Percentiles rank a stretch among this genome's conserved stretches.
Conservation (phyloP, 2,113 vertebrate genomes). For the Planiliza haematocheilus region DNA sequence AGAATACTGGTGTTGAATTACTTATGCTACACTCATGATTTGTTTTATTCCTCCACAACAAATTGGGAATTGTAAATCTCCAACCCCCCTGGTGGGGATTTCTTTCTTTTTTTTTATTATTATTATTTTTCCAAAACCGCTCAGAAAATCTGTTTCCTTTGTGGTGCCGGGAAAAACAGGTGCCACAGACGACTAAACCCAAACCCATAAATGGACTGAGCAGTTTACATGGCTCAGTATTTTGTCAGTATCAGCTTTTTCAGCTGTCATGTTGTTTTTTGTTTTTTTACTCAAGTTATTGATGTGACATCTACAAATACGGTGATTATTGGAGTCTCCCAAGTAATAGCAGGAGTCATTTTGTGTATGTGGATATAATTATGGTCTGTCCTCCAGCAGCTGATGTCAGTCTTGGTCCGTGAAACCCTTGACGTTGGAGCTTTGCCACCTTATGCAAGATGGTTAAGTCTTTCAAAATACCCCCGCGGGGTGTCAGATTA, state of each 20-base stretch:
- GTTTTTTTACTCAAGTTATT: constrained; percentile 34
- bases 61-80: not conserved
- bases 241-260: constrained; percentile 31
- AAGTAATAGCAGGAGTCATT: constrained; percentile 20
- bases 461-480: constrained; percentile 29
- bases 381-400: constrained; percentile 36
- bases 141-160: not conserved
- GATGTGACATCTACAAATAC: constrained; percentile 38
- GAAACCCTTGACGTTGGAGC: constrained; percentile 47
- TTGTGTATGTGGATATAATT: constrained; percentile 51
- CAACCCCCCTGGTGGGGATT: constrained; percentile 33
- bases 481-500: not conserved
- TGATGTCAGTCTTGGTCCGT: constrained; percentile 36
- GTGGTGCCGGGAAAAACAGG: constrained; percentile 9
- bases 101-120: no score
- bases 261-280: no score
- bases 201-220: constrained; percentile 38
- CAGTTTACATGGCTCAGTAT: constrained; percentile 39
- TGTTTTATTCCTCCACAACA: not conserved
- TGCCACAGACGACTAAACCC: constrained; percentile 35
- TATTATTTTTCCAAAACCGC: constrained; percentile 32
- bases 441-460: constrained; percentile 41
- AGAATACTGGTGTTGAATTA: not conserved
- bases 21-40: not conserved
- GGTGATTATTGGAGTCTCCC: constrained; percentile 60